These are phyloP conservation scores for Lophotis ruficrista DNA, from an alignment of 2,113 vertebrate species.

Conservation along the genomic window DNA sequence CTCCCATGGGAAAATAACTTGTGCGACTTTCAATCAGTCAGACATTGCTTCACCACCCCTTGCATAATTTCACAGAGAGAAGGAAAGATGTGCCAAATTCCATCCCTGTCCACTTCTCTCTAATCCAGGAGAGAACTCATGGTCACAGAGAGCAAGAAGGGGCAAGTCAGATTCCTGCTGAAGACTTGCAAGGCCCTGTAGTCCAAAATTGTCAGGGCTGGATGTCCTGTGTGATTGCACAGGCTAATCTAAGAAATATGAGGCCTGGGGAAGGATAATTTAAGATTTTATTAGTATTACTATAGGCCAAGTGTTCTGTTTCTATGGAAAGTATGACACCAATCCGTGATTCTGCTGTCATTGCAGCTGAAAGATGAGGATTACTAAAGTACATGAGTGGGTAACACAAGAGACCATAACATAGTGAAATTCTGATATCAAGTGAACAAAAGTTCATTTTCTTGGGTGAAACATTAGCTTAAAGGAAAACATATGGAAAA, in stretches of 20 bases:
- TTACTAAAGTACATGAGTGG: background rate
- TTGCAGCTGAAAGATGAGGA: background rate
- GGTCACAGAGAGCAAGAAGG: background rate
- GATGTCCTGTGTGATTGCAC: background rate
- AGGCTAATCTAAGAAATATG: background rate
- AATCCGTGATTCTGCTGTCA: background rate
- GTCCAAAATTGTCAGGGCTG: background rate
- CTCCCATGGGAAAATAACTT: constrained; percentile 6
- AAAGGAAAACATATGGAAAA: background rate
- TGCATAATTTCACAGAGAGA: background rate
- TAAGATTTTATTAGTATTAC: background rate
- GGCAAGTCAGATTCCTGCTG: background rate
- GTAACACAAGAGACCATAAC: background rate
- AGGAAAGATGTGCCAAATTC: background rate
- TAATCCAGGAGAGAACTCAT: background rate
- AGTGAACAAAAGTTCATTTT: background rate
- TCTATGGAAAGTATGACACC: background rate
- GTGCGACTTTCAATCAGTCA: background rate
- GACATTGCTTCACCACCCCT: background rate
- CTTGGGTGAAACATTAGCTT: rapidly evolving
- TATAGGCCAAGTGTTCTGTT: background rate
- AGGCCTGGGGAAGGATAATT: background rate
- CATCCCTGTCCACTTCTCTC: background rate
- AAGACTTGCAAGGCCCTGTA: background rate
- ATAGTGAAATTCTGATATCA: background rate